phyloP scores from a whole-genome alignment of 2,888 invertebrate genomes.

The Herminia tarsipennalis region DNA sequence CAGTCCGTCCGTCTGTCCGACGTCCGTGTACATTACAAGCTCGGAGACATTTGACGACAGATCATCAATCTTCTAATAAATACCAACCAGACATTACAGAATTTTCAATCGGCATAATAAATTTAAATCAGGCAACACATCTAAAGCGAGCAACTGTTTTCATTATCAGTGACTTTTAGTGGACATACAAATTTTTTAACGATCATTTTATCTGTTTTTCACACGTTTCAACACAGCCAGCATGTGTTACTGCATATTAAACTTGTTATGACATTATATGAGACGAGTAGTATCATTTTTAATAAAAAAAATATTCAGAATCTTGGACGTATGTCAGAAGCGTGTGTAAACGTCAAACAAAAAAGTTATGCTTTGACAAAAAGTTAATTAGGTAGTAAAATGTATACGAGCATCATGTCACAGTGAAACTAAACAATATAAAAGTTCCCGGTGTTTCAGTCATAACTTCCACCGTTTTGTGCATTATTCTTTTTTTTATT shows the following conservation, averaged over 20 bases:
- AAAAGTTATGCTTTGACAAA: conserved; percentile 79
- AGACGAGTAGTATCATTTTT: conserved; percentile 75
- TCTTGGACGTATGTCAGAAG: conserved; percentile 56
- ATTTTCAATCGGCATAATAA: conserved; percentile 43
- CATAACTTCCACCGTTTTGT: conserved; percentile 50
- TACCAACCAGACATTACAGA: conserved; percentile 62
- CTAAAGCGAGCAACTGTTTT: conserved; percentile 43
- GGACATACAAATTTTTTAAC: conserved; percentile 73
- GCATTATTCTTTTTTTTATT: conserved; percentile 47
- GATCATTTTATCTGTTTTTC: conserved; percentile 70
- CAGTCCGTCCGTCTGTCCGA: conserved; percentile 58
- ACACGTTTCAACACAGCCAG: conserved; percentile 62
- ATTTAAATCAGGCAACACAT: conserved; percentile 31
- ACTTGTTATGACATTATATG: conserved; percentile 75
- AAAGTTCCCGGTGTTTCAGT: conserved; percentile 53
- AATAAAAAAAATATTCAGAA: conserved; percentile 55
- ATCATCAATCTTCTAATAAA: conserved; percentile 82
- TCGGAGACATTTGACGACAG: conserved; percentile 79
- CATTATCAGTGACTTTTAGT: conserved; percentile 72
- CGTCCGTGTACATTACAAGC: conserved; percentile 62
- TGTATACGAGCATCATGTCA: conserved; percentile 74
- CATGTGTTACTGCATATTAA: conserved; percentile 55
- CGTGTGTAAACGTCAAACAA: conserved; percentile 54
- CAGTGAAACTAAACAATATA: conserved; percentile 72
- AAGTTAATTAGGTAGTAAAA: conserved; percentile 76